Conservation (phyloP, 2,113 vertebrate genomes). For the Anhinga anhinga region DNA sequence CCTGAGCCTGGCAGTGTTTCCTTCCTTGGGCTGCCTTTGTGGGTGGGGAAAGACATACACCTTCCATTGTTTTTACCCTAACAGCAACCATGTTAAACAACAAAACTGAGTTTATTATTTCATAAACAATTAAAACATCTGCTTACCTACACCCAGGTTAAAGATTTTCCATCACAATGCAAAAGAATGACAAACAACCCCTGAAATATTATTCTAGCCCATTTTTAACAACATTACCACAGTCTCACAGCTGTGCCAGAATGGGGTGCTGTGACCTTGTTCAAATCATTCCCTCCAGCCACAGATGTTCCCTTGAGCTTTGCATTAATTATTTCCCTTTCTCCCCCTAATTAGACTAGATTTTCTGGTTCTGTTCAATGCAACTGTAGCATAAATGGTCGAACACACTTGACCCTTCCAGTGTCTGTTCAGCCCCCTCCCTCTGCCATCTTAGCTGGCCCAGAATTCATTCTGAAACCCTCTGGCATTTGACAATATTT, state of each 20-base stretch:
- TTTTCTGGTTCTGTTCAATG: background rate
- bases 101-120: background rate
- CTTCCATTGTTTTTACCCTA: fast-evolving
- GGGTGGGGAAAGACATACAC: background rate
- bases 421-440: background rate
- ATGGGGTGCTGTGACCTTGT: background rate
- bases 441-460: background rate
- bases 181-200: background rate
- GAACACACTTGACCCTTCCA: background rate
- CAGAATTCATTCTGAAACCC: background rate
- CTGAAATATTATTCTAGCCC: background rate
- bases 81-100: background rate
- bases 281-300: background rate
- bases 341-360: background rate
- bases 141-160: background rate
- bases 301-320: background rate
- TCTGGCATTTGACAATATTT: background rate
- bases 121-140: background rate
- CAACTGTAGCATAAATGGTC: background rate
- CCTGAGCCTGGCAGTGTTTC: background rate
- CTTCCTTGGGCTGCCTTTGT: background rate
- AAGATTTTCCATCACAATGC: background rate
- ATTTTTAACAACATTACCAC: background rate
- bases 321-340: background rate
- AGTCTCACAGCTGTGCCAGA: background rate